Conservation (phyloP, 2,113 vertebrate genomes). For the Potamarius usumacintae region DNA sequence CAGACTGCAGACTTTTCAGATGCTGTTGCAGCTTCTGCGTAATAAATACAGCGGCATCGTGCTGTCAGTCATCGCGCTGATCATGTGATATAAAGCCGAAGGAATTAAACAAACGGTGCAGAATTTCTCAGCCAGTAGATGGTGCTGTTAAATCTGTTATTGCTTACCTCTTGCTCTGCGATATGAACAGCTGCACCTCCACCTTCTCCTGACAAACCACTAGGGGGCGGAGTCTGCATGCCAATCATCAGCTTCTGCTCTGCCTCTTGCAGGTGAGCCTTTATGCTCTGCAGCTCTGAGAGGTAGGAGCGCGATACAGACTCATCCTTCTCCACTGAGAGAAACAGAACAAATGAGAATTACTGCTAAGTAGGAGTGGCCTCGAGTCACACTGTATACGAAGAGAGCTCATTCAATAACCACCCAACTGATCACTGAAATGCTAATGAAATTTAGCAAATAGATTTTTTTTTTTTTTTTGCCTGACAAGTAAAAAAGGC, state of each 20-base stretch:
- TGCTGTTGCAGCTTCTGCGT: conserved; percentile 76
- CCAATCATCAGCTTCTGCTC: conserved; percentile 81
- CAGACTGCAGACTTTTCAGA: conserved; percentile 76
- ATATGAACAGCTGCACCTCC: conserved; percentile 77
- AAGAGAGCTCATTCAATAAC: neutral
- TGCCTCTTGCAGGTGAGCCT: conserved; percentile 80
- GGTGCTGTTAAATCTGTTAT: conserved; percentile 29
- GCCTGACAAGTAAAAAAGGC: neutral
- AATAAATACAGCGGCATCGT: neutral
- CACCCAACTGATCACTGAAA: neutral
- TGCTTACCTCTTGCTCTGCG: conserved; percentile 86
- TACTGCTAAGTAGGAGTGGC: too few species aligned
- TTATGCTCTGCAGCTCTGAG: conserved; percentile 86
- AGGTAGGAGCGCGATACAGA: conserved; percentile 81
- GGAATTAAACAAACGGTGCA: neutral
- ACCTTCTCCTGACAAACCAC: conserved; percentile 67
- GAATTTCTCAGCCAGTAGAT: conserved; percentile 52
- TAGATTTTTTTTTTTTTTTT: neutral
- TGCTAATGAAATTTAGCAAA: neutral
- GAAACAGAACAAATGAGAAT: neutral
- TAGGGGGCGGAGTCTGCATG: conserved; percentile 75
- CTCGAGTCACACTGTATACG: neutral
- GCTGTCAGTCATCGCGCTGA: neutral
- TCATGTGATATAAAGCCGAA: neutral
- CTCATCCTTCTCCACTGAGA: conserved; percentile 92